Base-by-base conservation (phyloP, 2,888 invertebrate species). In the Patella caerulea region DNA sequence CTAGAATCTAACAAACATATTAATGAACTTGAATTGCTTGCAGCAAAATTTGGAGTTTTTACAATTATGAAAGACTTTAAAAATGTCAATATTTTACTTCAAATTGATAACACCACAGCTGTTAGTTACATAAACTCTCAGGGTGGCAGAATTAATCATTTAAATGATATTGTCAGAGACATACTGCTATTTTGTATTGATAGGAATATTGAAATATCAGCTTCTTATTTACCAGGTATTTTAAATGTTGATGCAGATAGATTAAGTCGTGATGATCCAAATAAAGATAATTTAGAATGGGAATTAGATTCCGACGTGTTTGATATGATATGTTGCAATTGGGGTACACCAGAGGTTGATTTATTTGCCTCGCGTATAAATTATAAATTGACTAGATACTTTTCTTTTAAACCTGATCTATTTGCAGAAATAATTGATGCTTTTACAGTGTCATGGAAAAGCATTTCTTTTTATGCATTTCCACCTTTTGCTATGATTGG, bases 401-500 rank as follows among this genome's bases (percentile, higher is more conserved):
- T 70, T 45, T 52, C 73, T 55, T 77, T 56, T n/a, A 54, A 75
- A 52, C 77, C 73, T 45, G 79, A 73, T 45, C 77, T 75, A 17
- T 59, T 72, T 53, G 77, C 79, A 15, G 17, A 59, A 11, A 73
- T 56, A 19, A 55, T 81, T 52, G 77, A 77, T 73, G 75, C 77
- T 15, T 77, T 79, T 19, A 54, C 74, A 5, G 24, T 79, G 19
- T 24, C 34, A 24, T 77, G 79, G 79, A 24, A 29, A n/a, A 17
- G 45, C 2, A 34, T 24, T 29, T 7, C 11, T 5, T 76, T 79
- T 54, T 81, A 79, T 78, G 74, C 78, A 3, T 79, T 81, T 70
- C 79, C 79, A 34, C 79, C 78, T 76, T 78, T 76, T 69, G 56
- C 59, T 45, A 12, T 78, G 11, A 69, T 79, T 15, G 55, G 15